Evolutionary conservation across 1,140 invertebrate species (phyloP).

Genomic region (Drosophila tristis): DNA sequence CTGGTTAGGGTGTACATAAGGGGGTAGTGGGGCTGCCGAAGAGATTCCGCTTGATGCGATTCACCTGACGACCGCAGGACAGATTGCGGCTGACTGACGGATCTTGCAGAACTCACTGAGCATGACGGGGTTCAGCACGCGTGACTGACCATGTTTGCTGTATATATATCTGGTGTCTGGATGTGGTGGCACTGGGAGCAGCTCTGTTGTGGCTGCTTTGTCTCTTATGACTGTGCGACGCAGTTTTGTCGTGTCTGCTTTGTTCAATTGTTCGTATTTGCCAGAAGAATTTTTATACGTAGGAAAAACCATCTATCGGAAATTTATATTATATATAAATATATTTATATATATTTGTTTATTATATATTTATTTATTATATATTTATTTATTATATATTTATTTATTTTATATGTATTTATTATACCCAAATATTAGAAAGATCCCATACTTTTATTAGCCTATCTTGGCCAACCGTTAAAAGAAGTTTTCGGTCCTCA

Average conservation of each 20-base stretch:
- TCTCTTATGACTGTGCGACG: slow-evolving; percentile 50
- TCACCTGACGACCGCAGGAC: slow-evolving; percentile 66
- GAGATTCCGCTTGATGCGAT: slow-evolving; percentile 80
- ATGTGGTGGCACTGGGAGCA: not conserved
- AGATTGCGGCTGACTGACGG: slow-evolving; percentile 59
- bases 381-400: too few relatives aligned
- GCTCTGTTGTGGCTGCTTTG: slow-evolving; percentile 33
- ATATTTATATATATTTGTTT: too few relatives aligned
- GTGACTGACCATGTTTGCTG: slow-evolving; percentile 74
- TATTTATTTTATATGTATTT: slow-evolving; percentile 12
- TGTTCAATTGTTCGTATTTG: not conserved
- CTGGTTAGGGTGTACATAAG: slow-evolving; percentile 81
- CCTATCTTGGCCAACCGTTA: slow-evolving; percentile 97
- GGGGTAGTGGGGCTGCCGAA: slow-evolving; percentile 72
- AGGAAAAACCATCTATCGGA: too few relatives aligned
- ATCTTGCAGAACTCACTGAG: slow-evolving; percentile 72
- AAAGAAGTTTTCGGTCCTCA: slow-evolving; percentile 91
- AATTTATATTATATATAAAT: too few relatives aligned
- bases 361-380: too few relatives aligned
- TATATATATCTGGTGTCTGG: slow-evolving; percentile 27
- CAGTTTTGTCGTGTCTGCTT: slow-evolving; percentile 59
- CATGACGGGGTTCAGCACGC: slow-evolving; percentile 72
- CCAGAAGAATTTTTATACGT: too few relatives aligned
- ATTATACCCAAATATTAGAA: slow-evolving; percentile 80
- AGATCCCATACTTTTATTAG: slow-evolving; percentile 94